These are phyloP conservation scores for Misgurnus anguillicaudatus DNA, from an alignment of 2,113 vertebrate genomes.

Conservation along the genomic window DNA sequence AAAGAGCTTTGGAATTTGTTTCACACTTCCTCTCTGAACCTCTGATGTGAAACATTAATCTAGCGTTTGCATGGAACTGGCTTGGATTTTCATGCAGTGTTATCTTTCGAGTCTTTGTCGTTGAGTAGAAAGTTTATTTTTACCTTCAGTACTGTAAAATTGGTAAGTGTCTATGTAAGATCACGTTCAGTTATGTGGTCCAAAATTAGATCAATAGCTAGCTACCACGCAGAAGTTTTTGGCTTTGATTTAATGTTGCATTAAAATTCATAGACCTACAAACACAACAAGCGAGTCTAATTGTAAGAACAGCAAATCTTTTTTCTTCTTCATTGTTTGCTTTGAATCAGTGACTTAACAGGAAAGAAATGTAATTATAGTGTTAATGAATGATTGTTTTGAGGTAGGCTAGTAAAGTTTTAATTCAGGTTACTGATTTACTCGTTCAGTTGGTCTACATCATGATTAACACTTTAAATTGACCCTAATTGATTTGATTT, in stretches of 20 bases:
- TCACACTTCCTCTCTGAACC: slow-evolving; percentile 31
- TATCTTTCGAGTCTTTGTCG: background rate
- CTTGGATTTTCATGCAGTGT: background rate
- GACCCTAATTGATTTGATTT: too few species aligned
- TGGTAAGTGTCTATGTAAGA: background rate
- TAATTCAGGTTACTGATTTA: too few species aligned
- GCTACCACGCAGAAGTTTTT: background rate
- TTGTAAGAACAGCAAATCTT: background rate
- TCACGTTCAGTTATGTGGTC: background rate
- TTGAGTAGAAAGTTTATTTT: background rate
- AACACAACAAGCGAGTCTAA: too few species aligned
- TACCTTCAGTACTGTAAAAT: background rate
- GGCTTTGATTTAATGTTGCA: background rate
- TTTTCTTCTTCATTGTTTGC: background rate
- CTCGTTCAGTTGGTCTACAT: too few species aligned
- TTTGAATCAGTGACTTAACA: too few species aligned
- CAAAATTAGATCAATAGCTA: background rate
- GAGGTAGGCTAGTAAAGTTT: too few species aligned
- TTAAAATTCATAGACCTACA: background rate
- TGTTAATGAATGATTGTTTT: too few species aligned
- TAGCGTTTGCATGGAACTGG: background rate
- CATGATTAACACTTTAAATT: too few species aligned
- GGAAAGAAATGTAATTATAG: too few species aligned
- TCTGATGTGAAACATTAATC: slow-evolving; percentile 49
- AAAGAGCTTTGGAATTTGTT: slow-evolving; percentile 41